Evolutionary conservation across 2,113 vertebrate species (phyloP).

Genomic region (Cygnus buccinator): DNA sequence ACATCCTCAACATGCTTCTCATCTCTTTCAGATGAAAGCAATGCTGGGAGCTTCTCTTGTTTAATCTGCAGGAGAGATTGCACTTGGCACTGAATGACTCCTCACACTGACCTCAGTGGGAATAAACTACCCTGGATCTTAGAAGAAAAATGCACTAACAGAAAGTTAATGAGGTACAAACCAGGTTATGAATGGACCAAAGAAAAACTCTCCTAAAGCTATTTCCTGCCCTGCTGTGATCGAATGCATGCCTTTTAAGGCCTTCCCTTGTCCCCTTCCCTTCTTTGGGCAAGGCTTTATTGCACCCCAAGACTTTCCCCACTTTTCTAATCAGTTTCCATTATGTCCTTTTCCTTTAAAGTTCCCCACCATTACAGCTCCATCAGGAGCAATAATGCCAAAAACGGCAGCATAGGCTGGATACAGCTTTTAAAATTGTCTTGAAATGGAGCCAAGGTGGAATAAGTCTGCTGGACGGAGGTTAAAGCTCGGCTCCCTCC

Average conservation of each 20-base stretch:
- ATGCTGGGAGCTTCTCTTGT: not conserved
- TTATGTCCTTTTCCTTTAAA: constrained; percentile 54
- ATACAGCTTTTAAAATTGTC: not conserved
- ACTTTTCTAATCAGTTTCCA: constrained; percentile 67
- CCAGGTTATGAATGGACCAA: constrained; percentile 61
- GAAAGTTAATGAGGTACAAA: constrained; percentile 72
- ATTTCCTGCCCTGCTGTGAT: constrained; percentile 65
- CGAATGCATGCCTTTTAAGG: constrained; percentile 29
- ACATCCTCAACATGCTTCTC: not conserved
- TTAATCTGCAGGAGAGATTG: not conserved
- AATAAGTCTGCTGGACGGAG: not conserved
- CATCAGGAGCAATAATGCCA: constrained; percentile 31
- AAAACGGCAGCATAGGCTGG: not conserved
- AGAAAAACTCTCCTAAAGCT: constrained; percentile 53
- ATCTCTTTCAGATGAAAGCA: not conserved
- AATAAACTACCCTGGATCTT: constrained; percentile 26
- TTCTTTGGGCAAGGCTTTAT: constrained; percentile 45
- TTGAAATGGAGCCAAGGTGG: constrained; percentile 48
- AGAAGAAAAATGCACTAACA: constrained; percentile 37
- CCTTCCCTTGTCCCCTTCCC: not conserved
- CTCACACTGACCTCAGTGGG: constrained; percentile 38
- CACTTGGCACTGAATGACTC: not conserved
- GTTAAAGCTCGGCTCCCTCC: not conserved
- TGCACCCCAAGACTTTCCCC: constrained; percentile 22
- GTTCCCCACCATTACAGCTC: constrained; percentile 50